Evolutionary conservation across 2,888 invertebrate genomes (phyloP).

Genomic region (Spisula subtruncata): DNA sequence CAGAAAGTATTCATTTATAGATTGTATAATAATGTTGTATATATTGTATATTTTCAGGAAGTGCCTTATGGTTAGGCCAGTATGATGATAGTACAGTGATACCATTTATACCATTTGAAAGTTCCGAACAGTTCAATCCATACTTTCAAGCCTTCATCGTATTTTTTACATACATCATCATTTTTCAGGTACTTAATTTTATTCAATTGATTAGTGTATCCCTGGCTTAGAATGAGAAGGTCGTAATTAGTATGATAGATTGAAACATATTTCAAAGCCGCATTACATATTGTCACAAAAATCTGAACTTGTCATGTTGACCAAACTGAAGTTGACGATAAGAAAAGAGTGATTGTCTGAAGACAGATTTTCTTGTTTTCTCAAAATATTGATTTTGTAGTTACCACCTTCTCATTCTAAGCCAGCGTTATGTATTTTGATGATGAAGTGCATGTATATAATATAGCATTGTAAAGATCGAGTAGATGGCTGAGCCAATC

Average conservation of each 20-base stretch:
- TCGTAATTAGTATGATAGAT: no score
- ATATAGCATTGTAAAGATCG: background rate
- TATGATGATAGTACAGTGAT: slow-evolving; percentile 78
- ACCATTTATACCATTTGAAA: slow-evolving; percentile 82
- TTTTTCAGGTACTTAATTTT: slow-evolving; percentile 92
- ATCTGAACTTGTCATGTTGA: no score
- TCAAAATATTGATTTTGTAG: no score
- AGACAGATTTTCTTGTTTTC: no score
- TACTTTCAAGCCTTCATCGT: slow-evolving; percentile 93
- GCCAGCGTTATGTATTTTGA: no score
- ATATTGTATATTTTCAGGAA: slow-evolving; percentile 82
- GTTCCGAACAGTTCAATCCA: slow-evolving; percentile 82
- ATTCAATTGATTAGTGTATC: background rate
- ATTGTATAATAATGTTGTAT: background rate
- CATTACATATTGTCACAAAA: no score
- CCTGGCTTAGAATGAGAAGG: no score
- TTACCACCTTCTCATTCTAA: no score
- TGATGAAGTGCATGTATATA: background rate
- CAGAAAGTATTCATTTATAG: background rate
- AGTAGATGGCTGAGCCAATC: no score
- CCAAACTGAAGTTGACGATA: no score
- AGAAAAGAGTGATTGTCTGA: no score
- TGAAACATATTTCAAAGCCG: no score
- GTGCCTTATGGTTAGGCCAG: slow-evolving; percentile 92
- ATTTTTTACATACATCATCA: slow-evolving; percentile 98